Evolutionary conservation across 2,888 invertebrate genomes (phyloP).

Genomic region (Saturnia pavonia): DNA sequence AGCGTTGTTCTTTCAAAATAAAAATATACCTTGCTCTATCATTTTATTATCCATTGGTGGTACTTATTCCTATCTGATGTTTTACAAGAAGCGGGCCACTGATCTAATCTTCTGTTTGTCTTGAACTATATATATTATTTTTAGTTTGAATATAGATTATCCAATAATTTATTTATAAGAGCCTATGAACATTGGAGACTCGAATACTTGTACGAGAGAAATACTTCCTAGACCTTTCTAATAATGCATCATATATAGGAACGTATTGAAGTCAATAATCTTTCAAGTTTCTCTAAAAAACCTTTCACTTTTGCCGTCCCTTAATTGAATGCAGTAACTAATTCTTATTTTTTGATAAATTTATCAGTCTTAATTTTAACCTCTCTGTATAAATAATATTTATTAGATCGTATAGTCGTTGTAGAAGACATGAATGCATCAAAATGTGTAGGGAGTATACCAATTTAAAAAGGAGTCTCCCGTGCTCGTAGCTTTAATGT

Average conservation of each 20-base stretch:
- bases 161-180: background rate
- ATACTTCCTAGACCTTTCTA: slow-evolving; percentile 7
- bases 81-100: background rate
- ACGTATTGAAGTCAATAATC: background rate
- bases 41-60: too few species aligned
- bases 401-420: too few species aligned
- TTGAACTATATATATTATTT: background rate
- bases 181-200: slow-evolving; percentile 9
- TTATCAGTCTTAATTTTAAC: background rate
- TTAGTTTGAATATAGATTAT: background rate
- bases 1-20: too few species aligned
- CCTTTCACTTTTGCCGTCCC: background rate
- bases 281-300: background rate
- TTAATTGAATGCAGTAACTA: too few species aligned
- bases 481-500: slow-evolving; percentile 3
- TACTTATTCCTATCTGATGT: background rate
- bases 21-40: too few species aligned
- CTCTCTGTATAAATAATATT: background rate
- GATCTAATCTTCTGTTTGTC: background rate
- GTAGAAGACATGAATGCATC: background rate
- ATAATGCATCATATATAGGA: background rate
- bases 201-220: background rate
- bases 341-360: too few species aligned
- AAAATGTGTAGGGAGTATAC: slow-evolving; percentile 5
- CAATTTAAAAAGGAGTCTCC: background rate